A percentile compares a stretch with the other conserved stretches of the same genome.
phyloP scores from a whole-genome alignment of 2,888 invertebrate genomes.

The Empis stercorea region DNA sequence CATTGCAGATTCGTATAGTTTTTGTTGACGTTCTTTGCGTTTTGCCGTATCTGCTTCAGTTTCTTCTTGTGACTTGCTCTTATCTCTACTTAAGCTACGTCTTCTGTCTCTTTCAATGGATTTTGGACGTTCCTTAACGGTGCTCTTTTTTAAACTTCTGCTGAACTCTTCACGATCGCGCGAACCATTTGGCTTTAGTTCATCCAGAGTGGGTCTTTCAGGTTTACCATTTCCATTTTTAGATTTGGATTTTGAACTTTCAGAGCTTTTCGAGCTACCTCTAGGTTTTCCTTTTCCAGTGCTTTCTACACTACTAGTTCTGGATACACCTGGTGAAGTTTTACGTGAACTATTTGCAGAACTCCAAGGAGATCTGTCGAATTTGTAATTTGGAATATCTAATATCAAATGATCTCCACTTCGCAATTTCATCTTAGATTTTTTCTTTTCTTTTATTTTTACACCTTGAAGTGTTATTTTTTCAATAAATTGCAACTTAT shows the following conservation, averaged over 20 bases:
- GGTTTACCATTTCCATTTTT: conserved; percentile 23
- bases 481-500: conserved; percentile 39
- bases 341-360: conserved; percentile 35
- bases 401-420: conserved; percentile 35
- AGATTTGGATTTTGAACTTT: conserved; percentile 22
- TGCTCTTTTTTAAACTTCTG: conserved; percentile 34
- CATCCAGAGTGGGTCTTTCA: conserved; percentile 42
- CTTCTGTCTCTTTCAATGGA: conserved; percentile 48
- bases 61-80: conserved; percentile 59
- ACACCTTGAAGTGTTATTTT: conserved; percentile 36
- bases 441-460: conserved; percentile 35
- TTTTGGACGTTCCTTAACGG: conserved; percentile 53
- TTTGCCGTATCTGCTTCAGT: conserved; percentile 55
- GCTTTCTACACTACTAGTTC: conserved; percentile 35
- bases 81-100: conserved; percentile 38
- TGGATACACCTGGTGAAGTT: conserved; percentile 34
- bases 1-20: conserved; percentile 60
- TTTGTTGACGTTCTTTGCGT: conserved; percentile 60
- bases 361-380: conserved; percentile 35
- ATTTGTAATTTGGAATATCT: conserved; percentile 35
- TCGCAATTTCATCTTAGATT: conserved; percentile 32
- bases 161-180: conserved; percentile 16
- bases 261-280: conserved; percentile 21
- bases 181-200: conserved; percentile 22
- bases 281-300: conserved; percentile 27